Evolutionary conservation across 2,113 vertebrate species (phyloP), one percentile per base, ranked within the genome.

Genomic region (Microcebus murinus): DNA sequence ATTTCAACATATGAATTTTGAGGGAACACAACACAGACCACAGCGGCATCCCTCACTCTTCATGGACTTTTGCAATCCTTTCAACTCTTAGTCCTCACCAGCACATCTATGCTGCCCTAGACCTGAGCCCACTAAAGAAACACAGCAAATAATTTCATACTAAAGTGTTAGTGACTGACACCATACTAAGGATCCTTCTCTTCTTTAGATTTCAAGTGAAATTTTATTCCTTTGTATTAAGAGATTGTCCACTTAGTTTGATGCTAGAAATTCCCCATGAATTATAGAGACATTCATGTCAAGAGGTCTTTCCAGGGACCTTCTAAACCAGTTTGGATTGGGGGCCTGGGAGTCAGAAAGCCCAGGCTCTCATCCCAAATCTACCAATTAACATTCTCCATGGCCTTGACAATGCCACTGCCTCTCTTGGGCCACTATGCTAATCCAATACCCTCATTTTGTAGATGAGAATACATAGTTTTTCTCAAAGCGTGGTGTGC

Each of bases 61-160:
- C 34, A 6, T 3, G 14, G 29, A 20, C 34, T 17, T 2, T 4
- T 0, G 3, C 13, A 27, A 42, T 9, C 3, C 45, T 45, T 67
- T 18, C 63, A 39, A 34, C 52, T 45, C 52, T 81, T 4, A 8
- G 52, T 27, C 13, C 29, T 63, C 25, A 63, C 31, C 17, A 25
- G 87, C 2, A 45, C 5, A 6, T 34, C 42, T 61, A 27, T 8
- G 61, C 13, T 11, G 17, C 39, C 10, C 48, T 14, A 17, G 82
- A 48, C 68, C 52, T n/a, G 67, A 61, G 31, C n/a, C 27, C 4
- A 9, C 8, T 27, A 42, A 20, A 20, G 55, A 57, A 25, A 34
- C 45, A 42, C 18, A 45, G 89, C 13, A 29, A 39, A 70, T 50
- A 27, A 15, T 39, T 63, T 63, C 55, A 52, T 8, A 63, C 34